phyloP scores from a whole-genome alignment of 1,140 invertebrate genomes.

The Drosophila punjabiensis region DNA sequence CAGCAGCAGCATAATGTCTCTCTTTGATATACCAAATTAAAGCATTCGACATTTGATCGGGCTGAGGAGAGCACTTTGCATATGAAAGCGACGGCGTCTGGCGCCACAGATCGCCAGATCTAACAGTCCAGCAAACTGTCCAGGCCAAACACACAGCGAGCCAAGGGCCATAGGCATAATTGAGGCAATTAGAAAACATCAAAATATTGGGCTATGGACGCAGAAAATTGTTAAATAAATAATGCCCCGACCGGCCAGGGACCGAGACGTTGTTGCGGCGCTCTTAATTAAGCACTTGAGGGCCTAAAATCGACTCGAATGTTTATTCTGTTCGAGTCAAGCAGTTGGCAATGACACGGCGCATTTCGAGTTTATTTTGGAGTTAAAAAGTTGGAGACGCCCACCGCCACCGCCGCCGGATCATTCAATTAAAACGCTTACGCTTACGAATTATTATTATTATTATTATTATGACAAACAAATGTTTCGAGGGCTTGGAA shows the following conservation, averaged over 20 bases:
- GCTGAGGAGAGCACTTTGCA: conserved; percentile 60
- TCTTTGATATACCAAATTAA: conserved; percentile 82
- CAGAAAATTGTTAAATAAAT: conserved; percentile 77
- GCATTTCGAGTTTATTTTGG: conserved; percentile 30
- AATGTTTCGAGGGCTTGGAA: conserved; percentile 62
- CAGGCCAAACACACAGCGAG: conserved; percentile 12
- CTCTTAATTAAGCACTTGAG: conserved; percentile 82
- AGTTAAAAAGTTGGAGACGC: conserved; percentile 44
- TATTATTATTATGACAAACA: conserved; percentile 78
- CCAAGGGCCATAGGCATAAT: conserved; percentile 59
- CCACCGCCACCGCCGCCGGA: conserved; percentile 69
- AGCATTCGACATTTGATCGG: conserved; percentile 69
- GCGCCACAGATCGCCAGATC: conserved; percentile 46
- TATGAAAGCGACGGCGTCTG: conserved; percentile 65
- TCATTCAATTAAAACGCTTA: conserved; percentile 82
- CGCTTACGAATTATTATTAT: conserved; percentile 71
- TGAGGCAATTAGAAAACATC: conserved; percentile 83
- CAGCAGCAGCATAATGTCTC: conserved; percentile 77
- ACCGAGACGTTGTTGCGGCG: conserved; percentile 57
- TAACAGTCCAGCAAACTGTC: conserved; percentile 17
- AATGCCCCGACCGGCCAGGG: conserved; percentile 45
- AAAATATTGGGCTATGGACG: conserved; percentile 66
- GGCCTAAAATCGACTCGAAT: conserved; percentile 55
- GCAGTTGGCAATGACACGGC: conserved; percentile 68
- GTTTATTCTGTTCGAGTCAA: conserved; percentile 71